Percentiles rank a stretch among this genome's conserved stretches.
Evolutionary conservation across 2,888 invertebrate species (phyloP).

Genomic region (Proisotoma minuta): DNA sequence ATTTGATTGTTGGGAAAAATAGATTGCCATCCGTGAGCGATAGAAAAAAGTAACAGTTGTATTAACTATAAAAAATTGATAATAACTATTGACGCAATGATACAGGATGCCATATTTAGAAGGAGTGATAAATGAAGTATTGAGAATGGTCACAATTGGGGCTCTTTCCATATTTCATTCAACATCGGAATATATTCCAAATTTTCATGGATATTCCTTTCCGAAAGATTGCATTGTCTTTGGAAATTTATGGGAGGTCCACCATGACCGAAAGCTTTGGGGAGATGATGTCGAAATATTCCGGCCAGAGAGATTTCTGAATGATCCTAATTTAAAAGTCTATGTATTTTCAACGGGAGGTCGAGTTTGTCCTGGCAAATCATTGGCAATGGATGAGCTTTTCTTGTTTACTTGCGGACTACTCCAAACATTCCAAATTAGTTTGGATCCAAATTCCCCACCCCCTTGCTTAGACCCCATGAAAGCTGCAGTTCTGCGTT

Average conservation of each 20-base stretch:
- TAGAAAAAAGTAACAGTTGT: conserved; percentile 10
- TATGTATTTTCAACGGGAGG: conserved; percentile 25
- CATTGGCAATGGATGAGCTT: conserved; percentile 14
- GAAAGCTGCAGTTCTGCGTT: conserved; percentile 18
- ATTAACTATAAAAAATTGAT: background rate
- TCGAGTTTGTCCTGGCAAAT: conserved; percentile 19
- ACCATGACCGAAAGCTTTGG: conserved; percentile 22
- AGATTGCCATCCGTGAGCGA: conserved; percentile 22
- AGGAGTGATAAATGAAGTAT: conserved; percentile 24
- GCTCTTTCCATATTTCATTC: conserved; percentile 26
- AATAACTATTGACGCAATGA: background rate
- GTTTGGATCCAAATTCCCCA: conserved; percentile 1
- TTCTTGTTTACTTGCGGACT: conserved; percentile 14
- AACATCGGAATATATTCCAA: conserved; percentile 17
- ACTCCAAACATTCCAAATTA: background rate
- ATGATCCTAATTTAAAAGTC: background rate
- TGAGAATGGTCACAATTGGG: conserved; percentile 27
- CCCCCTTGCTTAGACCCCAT: conserved; percentile 25
- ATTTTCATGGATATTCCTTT: conserved; percentile 23
- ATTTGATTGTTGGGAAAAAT: conserved; percentile 14
- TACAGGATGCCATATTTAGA: conserved; percentile 22
- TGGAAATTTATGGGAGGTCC: conserved; percentile 30
- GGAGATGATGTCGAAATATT: conserved; percentile 30
- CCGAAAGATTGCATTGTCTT: conserved; percentile 28
- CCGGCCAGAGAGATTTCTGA: conserved; percentile 25